These are phyloP conservation scores for Pseudochirops corinnae DNA, from an alignment of 2,797 vertebrate species.

Conservation along the genomic window DNA sequence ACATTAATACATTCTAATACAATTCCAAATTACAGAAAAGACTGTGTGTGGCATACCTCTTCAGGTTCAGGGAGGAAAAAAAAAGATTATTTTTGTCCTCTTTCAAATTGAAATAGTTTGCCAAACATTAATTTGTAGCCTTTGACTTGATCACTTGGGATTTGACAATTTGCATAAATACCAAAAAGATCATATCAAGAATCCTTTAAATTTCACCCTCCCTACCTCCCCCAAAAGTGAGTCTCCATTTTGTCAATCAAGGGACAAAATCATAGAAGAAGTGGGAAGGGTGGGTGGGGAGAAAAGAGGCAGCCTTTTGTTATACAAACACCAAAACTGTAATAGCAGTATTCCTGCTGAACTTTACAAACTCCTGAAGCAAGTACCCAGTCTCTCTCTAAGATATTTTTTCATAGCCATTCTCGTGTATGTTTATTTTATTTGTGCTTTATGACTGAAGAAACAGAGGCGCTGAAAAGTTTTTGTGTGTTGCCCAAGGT, in stretches of 20 bases:
- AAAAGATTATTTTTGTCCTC: no score
- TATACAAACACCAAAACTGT: not conserved
- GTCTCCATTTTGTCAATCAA: not conserved
- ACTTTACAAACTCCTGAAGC: not conserved
- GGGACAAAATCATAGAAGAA: not conserved
- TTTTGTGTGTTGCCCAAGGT: not conserved
- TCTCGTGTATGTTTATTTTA: not conserved
- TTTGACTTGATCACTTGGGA: not conserved
- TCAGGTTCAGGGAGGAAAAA: not conserved
- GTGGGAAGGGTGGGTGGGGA: not conserved
- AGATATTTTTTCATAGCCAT: not conserved
- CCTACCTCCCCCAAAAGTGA: not conserved
- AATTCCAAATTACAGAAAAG: not conserved
- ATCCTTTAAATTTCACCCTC: not conserved
- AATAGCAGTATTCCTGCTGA: not conserved
- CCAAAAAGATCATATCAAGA: not conserved
- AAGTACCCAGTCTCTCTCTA: not conserved
- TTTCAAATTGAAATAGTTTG: not conserved
- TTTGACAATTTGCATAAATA: slow-evolving; percentile 6
- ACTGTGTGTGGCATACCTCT: not conserved
- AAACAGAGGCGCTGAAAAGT: not conserved
- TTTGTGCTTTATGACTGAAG: slow-evolving; percentile 26
- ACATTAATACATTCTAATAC: not conserved
- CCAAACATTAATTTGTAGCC: slow-evolving; percentile 12
- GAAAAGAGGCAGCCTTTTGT: not conserved